Conservation (phyloP, 1,140 invertebrate genomes). For the Papilio polyxenes region DNA sequence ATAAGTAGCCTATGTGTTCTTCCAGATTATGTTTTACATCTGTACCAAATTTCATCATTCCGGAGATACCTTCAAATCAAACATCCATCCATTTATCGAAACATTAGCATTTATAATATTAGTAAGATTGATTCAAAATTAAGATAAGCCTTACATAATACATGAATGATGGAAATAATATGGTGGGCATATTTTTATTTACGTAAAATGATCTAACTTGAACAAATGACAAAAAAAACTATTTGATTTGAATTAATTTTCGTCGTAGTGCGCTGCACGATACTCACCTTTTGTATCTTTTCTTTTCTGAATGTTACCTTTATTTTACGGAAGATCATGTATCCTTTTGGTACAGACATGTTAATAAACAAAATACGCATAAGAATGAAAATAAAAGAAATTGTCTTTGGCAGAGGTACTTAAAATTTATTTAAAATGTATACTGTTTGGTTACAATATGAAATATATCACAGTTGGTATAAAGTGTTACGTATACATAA, state of each 20-base stretch:
- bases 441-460: constrained; percentile 33
- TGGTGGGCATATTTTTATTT: too few species aligned
- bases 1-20: too few species aligned
- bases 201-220: not conserved
- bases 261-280: not conserved
- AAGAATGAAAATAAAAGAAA: not conserved
- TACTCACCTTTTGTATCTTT: constrained; percentile 4
- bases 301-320: constrained; percentile 7
- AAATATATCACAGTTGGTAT: constrained; percentile 35
- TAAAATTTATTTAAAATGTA: constrained; percentile 35
- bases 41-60: too few species aligned
- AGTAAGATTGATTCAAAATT: too few species aligned
- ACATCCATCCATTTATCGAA: too few species aligned
- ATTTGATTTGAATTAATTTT: not conserved
- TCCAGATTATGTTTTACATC: too few species aligned
- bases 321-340: constrained; percentile 29
- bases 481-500: constrained; percentile 25
- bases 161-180: too few species aligned
- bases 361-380: constrained; percentile 24
- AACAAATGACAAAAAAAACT: not conserved
- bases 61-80: too few species aligned
- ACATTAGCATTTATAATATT: too few species aligned
- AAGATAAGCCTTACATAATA: too few species aligned
- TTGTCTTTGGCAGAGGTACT: constrained; percentile 2
- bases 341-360: constrained; percentile 51